Evolutionary conservation across 2,797 vertebrate species (phyloP), one percentile per base, ranked within the genome.

Genomic region (Notolabrus celidotus): DNA sequence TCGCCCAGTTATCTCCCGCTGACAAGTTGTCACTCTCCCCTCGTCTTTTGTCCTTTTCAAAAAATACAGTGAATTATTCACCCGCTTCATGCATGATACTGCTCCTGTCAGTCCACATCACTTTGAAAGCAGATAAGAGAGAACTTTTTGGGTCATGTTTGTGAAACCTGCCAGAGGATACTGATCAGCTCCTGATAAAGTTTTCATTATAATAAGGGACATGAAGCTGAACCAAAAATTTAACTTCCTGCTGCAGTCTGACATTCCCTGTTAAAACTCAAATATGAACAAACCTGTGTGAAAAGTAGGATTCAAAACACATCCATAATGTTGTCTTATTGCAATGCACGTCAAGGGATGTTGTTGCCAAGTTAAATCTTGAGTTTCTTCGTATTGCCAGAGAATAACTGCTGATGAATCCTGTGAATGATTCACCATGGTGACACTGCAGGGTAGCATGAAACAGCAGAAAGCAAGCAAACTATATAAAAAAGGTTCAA

Each of bases 21-120:
- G 92, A 92, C 92, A 90, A 92, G 85, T 89, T 92, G 88, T 91
- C 90, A 90, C 80, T 88, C 87, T 85, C 71, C 65, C 65, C 41
- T 52, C 68, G 79, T 86, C 85, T 89, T 92, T 93, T 92, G 91
- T 92, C 89, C 88, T 87, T 92, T 46, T 86, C 77, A 65, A 85
- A 88, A 92, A 88, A 87, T 77, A 74, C 72, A 60, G 75, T 91
- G 84, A 93, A 93, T 93, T 89, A 93, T 94, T 91, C 91, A 87
- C 68, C 74, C 31, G 69, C 83, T 80, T 86, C 82, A 82, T 85
- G 86, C 82, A 74, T 89, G 89, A 89, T 88, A 87, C 79, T 69
- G 58, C 83, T 27, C 50, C 86, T 91, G 89, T 92, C 90, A 86
- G 70, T 82, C 82, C 83, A 45, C 71, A 89, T 93, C 85, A 75